Evolutionary conservation across 1,140 invertebrate species (phyloP), one percentile per base, ranked within the genome.

Genomic region (Frieseomelitta varia): DNA sequence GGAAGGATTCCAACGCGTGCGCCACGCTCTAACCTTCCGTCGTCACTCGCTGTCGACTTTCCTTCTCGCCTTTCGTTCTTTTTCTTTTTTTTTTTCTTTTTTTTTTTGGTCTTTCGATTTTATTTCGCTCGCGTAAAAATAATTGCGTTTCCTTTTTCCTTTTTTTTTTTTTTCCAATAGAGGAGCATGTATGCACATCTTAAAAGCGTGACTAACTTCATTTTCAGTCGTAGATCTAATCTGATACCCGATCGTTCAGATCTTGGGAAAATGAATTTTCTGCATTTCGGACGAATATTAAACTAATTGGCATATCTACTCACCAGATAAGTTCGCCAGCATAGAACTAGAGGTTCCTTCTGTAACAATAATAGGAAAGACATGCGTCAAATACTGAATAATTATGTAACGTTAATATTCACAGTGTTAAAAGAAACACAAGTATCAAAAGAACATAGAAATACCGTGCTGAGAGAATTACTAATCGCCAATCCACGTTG

Each of bases 261-360:
- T 39, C 6, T 39, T 39, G 39, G 39, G 39, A 6, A 39, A 39
- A 39, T 47, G 39, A 47, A 47, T 47, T 47, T 47, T 47, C 39
- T 47, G 39, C 39, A 47, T 11, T 47, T 10, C 8, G 8, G 0
- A 47, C 8, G 39, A 47, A 47, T 47, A 47, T 47, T 47, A 47
- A 47, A 47, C 8, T n/a, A n/a, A 61, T n/a, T 14, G 24, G 58
- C 11, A 12, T 12, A 3, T 61, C 11, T 10, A 93, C 93, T 93
- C 69, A 94, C 93, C 92, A 85, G 88, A 86, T 87, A 91, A 88
- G 84, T 92, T 93, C 86, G 93, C 93, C 93, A 93, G 93, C 92
- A 91, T 93, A 93, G 92, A 93, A 93, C 87, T 92, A 91, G 88
- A 92, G 90, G 87, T 91, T 90, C 91, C 91, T 92, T 91, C 87